Percentiles rank a stretch among this genome's conserved stretches.
phyloP scores from a whole-genome alignment of 2,888 invertebrate genomes.

The Sarcophaga rosellei region DNA sequence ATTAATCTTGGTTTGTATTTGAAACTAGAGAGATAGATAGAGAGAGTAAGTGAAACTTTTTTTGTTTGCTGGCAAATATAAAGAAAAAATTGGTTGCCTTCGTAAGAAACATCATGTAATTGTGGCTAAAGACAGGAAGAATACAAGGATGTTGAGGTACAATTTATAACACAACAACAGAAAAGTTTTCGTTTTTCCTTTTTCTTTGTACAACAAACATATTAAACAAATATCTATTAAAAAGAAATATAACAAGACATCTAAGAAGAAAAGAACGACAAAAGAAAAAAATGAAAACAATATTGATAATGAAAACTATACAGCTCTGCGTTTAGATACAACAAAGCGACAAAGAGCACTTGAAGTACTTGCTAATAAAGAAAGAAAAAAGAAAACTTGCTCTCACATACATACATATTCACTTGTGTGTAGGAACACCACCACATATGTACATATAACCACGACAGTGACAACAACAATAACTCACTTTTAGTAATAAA shows the following conservation, averaged over 20 bases:
- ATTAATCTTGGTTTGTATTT: slow-evolving; percentile 66
- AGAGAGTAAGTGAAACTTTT: background rate
- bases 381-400: background rate
- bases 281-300: background rate
- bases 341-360: background rate
- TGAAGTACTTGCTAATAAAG: slow-evolving; percentile 24
- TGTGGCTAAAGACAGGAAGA: slow-evolving; percentile 65
- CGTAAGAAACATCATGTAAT: slow-evolving; percentile 69
- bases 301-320: background rate
- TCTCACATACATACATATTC: background rate
- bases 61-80: slow-evolving; percentile 32
- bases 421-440: slow-evolving; percentile 35
- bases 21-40: background rate
- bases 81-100: slow-evolving; percentile 42
- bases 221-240: slow-evolving; percentile 68
- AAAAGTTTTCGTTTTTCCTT: slow-evolving; percentile 56
- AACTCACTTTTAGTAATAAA: slow-evolving; percentile 59
- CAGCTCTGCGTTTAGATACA: background rate
- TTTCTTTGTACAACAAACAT: slow-evolving; percentile 29
- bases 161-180: slow-evolving; percentile 53
- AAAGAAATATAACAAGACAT: slow-evolving; percentile 51
- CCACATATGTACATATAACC: slow-evolving; percentile 63
- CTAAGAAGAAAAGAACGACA: background rate
- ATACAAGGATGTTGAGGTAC: slow-evolving; percentile 23
- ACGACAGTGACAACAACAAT: slow-evolving; percentile 68